A percentile compares a stretch with the other conserved stretches of the same genome.
Evolutionary conservation across 2,797 vertebrate species (phyloP).

Genomic region (Hydrolagus colliei): DNA sequence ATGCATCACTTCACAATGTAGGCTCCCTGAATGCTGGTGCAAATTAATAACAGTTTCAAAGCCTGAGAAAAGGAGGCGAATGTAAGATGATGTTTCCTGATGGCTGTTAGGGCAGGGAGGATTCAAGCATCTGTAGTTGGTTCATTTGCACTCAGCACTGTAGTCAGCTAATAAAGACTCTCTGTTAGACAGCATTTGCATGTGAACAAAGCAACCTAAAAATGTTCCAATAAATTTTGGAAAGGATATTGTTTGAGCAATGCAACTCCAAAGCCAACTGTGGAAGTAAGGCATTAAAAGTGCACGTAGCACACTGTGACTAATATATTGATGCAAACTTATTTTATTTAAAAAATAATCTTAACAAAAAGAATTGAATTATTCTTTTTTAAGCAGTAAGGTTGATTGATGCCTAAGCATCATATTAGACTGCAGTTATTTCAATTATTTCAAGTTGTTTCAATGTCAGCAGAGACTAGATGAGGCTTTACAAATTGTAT

Average conservation of each 20-base stretch:
- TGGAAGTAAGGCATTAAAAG: background rate
- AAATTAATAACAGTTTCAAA: conserved; percentile 45
- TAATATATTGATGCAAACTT: too few species aligned
- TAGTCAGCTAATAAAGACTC: background rate
- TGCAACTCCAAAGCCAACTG: background rate
- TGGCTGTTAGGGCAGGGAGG: conserved; percentile 43
- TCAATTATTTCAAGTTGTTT: background rate
- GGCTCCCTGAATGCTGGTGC: conserved; percentile 44
- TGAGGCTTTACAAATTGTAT: background rate
- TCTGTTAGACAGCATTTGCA: conserved; percentile 19
- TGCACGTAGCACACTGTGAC: too few species aligned
- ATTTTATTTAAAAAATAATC: background rate
- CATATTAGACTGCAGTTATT: background rate
- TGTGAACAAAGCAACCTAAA: background rate
- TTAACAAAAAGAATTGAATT: too few species aligned
- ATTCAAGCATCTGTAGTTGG: conserved; percentile 6
- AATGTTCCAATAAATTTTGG: background rate
- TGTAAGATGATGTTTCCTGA: conserved; percentile 45
- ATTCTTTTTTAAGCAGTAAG: background rate
- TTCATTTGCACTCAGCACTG: background rate
- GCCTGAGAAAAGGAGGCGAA: conserved; percentile 46
- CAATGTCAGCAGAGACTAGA: background rate
- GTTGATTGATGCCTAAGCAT: background rate
- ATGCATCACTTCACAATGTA: conserved; percentile 48
- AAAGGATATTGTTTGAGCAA: background rate